Evolutionary conservation across 2,797 vertebrate species (phyloP).

Genomic region (Hybognathus amarus): DNA sequence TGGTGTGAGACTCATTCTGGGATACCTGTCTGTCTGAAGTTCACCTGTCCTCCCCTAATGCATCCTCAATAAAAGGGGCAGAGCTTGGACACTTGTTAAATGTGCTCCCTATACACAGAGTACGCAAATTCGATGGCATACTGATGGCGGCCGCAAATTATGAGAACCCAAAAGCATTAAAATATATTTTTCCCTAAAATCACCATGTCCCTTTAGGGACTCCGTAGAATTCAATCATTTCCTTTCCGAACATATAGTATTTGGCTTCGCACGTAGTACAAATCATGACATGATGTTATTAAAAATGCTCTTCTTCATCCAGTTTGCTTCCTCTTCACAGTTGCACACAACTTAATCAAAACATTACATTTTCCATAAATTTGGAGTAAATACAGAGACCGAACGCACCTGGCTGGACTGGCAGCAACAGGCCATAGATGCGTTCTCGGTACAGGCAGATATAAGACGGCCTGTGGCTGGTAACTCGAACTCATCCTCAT

Average conservation of each 20-base stretch:
- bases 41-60: too few relatives aligned
- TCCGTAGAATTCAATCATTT: background rate
- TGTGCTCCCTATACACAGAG: too few relatives aligned
- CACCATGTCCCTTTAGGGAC: background rate
- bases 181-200: background rate
- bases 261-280: background rate
- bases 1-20: too few relatives aligned
- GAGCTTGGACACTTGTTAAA: too few relatives aligned
- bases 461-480: constrained; percentile 88
- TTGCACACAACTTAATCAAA: background rate
- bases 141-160: background rate
- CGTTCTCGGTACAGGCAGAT: constrained; percentile 84
- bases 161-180: background rate
- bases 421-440: constrained; percentile 86
- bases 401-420: constrained; percentile 29
- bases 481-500: constrained; percentile 83
- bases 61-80: too few relatives aligned
- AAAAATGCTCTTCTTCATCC: background rate
- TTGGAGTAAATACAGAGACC: background rate
- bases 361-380: background rate
- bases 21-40: too few relatives aligned
- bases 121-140: background rate
- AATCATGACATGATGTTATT: background rate
- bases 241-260: background rate
- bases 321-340: background rate